Percentiles rank a stretch among this genome's conserved stretches.
These are phyloP conservation scores for Saturnia pavonia DNA, from an alignment of 2,888 invertebrate genomes.

Conservation along the genomic window DNA sequence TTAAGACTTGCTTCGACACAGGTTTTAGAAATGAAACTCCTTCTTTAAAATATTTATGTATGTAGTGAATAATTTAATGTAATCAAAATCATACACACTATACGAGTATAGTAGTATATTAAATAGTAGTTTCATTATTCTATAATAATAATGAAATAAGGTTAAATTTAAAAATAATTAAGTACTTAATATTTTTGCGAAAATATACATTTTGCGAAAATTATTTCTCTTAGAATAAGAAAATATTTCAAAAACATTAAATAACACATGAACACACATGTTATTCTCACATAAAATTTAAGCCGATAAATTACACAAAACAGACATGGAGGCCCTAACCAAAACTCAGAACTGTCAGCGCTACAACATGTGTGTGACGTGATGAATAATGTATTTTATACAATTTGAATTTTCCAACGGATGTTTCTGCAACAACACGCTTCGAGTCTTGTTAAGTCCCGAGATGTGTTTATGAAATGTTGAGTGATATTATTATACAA, in stretches of 20 bases:
- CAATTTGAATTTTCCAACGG: slow-evolving; percentile 22
- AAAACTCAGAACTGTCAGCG: slow-evolving; percentile 8
- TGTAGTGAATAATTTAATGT: no score
- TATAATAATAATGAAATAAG: neutral
- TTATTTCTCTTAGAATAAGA: neutral
- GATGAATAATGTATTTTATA: slow-evolving; percentile 40
- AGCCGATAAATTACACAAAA: slow-evolving; percentile 11
- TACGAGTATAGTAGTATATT: no score
- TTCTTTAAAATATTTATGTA: no score
- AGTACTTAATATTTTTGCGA: neutral
- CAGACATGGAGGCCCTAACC: neutral
- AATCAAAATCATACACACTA: no score
- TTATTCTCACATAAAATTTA: neutral
- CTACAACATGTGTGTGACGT: slow-evolving; percentile 29
- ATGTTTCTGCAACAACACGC: slow-evolving; percentile 36
- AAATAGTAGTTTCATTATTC: neutral
- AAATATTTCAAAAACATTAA: neutral
- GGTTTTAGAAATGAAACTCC: no score
- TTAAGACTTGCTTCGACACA: no score
- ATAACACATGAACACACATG: neutral
- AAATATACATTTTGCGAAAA: neutral
- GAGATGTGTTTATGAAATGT: slow-evolving; percentile 21
- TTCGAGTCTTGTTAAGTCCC: slow-evolving; percentile 26
- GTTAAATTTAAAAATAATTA: no score
- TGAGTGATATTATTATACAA: neutral